Percentiles rank a stretch among this genome's conserved stretches.
Conservation (phyloP, 1,140 invertebrate genomes). For the Drosophila tropicalis region DNA sequence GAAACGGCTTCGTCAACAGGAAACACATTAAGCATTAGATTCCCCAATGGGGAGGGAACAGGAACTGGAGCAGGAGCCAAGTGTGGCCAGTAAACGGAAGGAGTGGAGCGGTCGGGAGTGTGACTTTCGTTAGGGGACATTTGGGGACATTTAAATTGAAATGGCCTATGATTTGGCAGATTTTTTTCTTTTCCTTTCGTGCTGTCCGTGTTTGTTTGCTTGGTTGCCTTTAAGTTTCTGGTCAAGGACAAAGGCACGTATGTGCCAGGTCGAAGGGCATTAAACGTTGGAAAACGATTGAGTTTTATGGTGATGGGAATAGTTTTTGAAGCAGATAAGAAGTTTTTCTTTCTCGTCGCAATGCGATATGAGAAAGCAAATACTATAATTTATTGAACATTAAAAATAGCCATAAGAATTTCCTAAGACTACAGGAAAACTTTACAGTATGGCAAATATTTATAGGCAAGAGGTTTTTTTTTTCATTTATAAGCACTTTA, state of each 20-base stretch:
- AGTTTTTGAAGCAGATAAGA: slow-evolving; percentile 50
- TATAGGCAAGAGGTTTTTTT: too few relatives aligned
- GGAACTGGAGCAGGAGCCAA: background rate
- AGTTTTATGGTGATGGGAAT: slow-evolving; percentile 45
- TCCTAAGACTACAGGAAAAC: background rate
- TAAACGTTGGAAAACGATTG: slow-evolving; percentile 33
- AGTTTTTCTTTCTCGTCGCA: slow-evolving; percentile 34
- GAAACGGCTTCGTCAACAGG: slow-evolving; percentile 67
- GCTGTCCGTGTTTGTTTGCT: slow-evolving; percentile 4
- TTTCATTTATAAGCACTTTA: too few relatives aligned
- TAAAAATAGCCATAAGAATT: background rate
- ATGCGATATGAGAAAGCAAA: slow-evolving; percentile 24
- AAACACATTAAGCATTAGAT: slow-evolving; percentile 70
- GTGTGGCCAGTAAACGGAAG: slow-evolving; percentile 31
- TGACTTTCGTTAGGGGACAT: slow-evolving; percentile 26
- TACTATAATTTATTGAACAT: slow-evolving; percentile 14
- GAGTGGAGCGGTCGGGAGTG: slow-evolving; percentile 33
- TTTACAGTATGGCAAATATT: too few relatives aligned
- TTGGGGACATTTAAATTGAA: slow-evolving; percentile 69
- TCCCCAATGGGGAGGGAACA: slow-evolving; percentile 14
- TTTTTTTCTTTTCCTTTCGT: slow-evolving; percentile 33
- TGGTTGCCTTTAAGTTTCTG: slow-evolving; percentile 41
- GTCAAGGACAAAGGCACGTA: slow-evolving; percentile 45
- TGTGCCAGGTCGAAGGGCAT: slow-evolving; percentile 42
- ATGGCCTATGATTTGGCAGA: slow-evolving; percentile 60